Evolutionary conservation across 2,113 vertebrate species (phyloP), one percentile per base, ranked within the genome.

Genomic region (Pandion haliaetus): DNA sequence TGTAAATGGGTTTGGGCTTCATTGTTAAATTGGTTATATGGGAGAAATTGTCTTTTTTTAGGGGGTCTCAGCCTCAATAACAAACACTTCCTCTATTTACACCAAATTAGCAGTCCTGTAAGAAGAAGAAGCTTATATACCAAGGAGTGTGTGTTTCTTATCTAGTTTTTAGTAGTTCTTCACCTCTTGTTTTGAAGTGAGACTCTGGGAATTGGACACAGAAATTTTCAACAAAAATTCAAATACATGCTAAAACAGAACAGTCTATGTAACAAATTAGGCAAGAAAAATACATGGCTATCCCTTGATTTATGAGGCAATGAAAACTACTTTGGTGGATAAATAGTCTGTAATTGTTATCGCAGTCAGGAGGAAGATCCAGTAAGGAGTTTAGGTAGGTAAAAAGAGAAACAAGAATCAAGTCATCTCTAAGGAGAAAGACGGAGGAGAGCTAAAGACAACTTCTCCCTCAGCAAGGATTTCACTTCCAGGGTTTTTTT

Each of bases 401-500:
- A 97, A 95, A 95, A 88, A 93, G 44, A 95, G 85, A 90, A 96
- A 72, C 18, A 83, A 81, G 40, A 95, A 94, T 78, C 61, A 82
- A 89, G 44, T n/a, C 10, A 61, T 80, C 52, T 90, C 42, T 63
- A 50, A 62, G 47, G 57, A 82, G n/a, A 61, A 73, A 74, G 59
- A 50, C 0, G 0, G 55, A 94, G n/a, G 21, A 93, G 28, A 88
- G 44, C 36, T 58, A 76, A 82, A 76, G 38, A 38, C 59, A 86
- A n/a, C 78, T 52, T 81, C 67, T 94, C 12, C 44, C 36, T 89
- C 67, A 70, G 71, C 2, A 11, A 95, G 83, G 69, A 67, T 98
- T 98, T 98, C 95, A 97, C 78, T 97, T 98, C 88, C 97, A 98
- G 94, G 97, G 96, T 94, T 94, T 55, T 80, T 85, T 61, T 50